Conservation (phyloP, 2,113 vertebrate species). For the Ageneiosus marmoratus region DNA sequence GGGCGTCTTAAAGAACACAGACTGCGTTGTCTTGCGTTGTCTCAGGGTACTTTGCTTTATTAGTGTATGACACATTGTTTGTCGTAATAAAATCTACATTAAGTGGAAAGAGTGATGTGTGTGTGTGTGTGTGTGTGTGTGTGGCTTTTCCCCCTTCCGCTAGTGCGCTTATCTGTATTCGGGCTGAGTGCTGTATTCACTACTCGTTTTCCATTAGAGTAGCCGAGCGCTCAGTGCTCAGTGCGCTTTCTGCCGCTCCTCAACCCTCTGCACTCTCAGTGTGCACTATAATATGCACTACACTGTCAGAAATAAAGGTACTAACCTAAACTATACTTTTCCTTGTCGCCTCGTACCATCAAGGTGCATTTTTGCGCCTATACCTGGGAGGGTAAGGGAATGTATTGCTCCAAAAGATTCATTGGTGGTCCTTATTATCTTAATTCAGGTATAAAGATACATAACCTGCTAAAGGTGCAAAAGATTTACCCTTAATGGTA, state of each 20-base stretch:
- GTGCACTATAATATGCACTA: neutral
- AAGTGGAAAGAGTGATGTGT: slow-evolving; percentile 5
- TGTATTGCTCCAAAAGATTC: neutral
- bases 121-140: slow-evolving; percentile 5
- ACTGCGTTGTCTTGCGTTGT: neutral
- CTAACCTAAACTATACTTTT: neutral
- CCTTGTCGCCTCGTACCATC: neutral
- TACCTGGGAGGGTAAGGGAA: neutral
- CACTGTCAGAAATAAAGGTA: neutral
- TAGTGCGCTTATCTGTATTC: slow-evolving; percentile 25
- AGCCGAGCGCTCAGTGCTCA: slow-evolving; percentile 19
- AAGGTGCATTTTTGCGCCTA: neutral
- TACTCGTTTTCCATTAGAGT: slow-evolving; percentile 29
- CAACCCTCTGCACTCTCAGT: neutral
- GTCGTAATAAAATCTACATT: neutral
- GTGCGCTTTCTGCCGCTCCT: slow-evolving; percentile 4
- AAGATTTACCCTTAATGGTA: neutral
- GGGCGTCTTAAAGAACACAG: neutral
- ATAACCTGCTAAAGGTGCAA: neutral
- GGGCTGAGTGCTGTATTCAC: slow-evolving; percentile 22
- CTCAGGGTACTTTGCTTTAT: neutral
- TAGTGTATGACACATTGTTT: neutral
- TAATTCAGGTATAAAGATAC: neutral
- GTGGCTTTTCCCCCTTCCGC: neutral
- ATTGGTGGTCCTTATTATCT: neutral